phyloP scores from a whole-genome alignment of 2,797 vertebrate genomes.

The Smutsia gigantea region DNA sequence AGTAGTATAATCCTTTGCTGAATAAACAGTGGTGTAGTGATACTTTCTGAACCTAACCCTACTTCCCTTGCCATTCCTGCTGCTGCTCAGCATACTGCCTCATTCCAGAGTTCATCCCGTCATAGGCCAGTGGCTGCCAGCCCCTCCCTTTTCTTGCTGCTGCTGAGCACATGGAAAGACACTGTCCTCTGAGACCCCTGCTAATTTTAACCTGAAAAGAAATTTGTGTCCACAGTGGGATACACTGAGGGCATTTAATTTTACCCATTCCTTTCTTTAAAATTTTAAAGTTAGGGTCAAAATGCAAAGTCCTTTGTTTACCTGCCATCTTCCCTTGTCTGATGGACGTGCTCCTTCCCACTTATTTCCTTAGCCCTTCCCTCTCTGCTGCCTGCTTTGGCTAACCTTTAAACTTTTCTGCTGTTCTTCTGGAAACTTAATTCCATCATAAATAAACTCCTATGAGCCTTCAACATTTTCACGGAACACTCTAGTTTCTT shows the following conservation, averaged over 20 bases:
- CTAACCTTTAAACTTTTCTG: background rate
- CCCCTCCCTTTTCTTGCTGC: background rate
- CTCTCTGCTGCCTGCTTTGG: background rate
- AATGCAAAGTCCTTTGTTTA: background rate
- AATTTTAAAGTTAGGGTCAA: background rate
- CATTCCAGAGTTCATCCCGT: fast-evolving
- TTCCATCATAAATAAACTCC: background rate
- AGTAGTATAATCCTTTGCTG: background rate
- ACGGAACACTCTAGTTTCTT: background rate
- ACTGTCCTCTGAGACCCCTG: background rate
- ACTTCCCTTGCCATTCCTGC: background rate
- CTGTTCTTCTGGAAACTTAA: background rate
- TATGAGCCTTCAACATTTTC: background rate
- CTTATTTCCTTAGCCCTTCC: background rate
- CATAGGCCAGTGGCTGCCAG: fast-evolving
- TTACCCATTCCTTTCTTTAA: background rate
- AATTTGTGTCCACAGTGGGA: background rate
- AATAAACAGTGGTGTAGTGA: background rate
- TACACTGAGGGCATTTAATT: background rate
- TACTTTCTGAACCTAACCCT: background rate
- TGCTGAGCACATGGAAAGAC: background rate
- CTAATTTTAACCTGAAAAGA: background rate
- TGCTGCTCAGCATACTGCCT: background rate
- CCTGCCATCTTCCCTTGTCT: background rate
- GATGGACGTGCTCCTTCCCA: background rate